Percentiles rank a stretch among this genome's conserved stretches.
Evolutionary conservation across 2,797 vertebrate genomes (phyloP).

Genomic region (Danionella dracula): DNA sequence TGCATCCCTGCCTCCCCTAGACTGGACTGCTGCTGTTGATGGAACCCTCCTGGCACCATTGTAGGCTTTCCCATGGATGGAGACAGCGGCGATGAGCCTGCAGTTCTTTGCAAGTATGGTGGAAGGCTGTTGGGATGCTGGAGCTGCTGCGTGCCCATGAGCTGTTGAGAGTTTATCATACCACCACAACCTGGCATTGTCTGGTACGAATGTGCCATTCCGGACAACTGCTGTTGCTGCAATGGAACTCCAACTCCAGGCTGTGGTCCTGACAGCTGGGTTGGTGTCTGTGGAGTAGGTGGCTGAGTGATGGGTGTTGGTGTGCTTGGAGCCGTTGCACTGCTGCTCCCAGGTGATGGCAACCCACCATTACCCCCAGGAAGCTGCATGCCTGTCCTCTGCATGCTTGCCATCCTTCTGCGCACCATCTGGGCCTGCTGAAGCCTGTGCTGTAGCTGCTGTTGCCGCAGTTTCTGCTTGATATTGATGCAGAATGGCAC

Average conservation of each 20-base stretch:
- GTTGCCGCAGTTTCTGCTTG: slow-evolving; percentile 95
- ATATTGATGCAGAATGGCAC: slow-evolving; percentile 98
- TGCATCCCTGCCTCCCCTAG: slow-evolving; percentile 77
- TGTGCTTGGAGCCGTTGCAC: slow-evolving; percentile 68
- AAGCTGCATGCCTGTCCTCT: slow-evolving; percentile 72
- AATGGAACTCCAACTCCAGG: slow-evolving; percentile 60
- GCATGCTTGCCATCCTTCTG: slow-evolving; percentile 94
- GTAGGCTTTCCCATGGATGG: slow-evolving; percentile 84
- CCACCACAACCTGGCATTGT: slow-evolving; percentile 55
- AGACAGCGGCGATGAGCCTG: slow-evolving; percentile 70
- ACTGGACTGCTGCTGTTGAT: slow-evolving; percentile 74
- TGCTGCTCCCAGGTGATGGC: slow-evolving; percentile 67
- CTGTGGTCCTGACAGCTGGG: slow-evolving; percentile 59
- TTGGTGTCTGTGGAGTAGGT: slow-evolving; percentile 83
- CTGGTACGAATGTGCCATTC: slow-evolving; percentile 57
- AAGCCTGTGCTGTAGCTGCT: slow-evolving; percentile 92
- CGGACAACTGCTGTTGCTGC: slow-evolving; percentile 56
- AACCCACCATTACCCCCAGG: slow-evolving; percentile 71
- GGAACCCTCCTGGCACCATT: slow-evolving; percentile 77
- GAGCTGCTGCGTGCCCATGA: slow-evolving; percentile 68
- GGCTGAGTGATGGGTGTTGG: slow-evolving; percentile 88
- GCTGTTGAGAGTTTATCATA: slow-evolving; percentile 71
- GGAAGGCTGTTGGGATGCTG: slow-evolving; percentile 77
- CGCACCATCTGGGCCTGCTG: slow-evolving; percentile 97
- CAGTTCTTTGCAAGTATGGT: slow-evolving; percentile 71